Base-by-base conservation (phyloP, 1,140 invertebrate species). In the Piezodorus guildinii region DNA sequence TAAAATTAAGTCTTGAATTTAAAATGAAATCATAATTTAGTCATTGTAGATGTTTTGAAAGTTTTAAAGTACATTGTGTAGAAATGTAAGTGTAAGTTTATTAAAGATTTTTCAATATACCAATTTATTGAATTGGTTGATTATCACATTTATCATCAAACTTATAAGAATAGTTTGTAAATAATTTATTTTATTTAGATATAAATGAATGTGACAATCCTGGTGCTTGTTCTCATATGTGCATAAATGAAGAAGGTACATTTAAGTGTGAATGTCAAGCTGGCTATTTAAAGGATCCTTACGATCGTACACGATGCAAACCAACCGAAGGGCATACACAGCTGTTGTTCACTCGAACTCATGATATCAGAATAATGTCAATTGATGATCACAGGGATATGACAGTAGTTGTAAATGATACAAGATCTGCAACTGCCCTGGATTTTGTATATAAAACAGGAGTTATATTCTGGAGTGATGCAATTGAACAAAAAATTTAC, bases 391-490 rank as follows among this genome's bases (percentile, higher is more conserved):
- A 90, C 70, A 84, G 86, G 74, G 87, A 90, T 76, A 91, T 90
- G 83, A 92, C 90, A 3, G 83, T 83, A 3, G 89, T 92, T 65
- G 87, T 91, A 2, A 93, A 94, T 67, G 84, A 86, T 66, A 91
- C 90, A 0, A 88, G 90, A 71, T 89, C 85, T 64, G 87, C 91
- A 0, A 88, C 90, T 0, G 91, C 89, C 0, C 74, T 96, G 3
- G 93, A 95, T 73, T 92, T 91, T 71, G 89, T 94, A 3, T 93
- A 92, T 74, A 80, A 86, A 64, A 91, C 89, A 5, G 88, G 90
- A 60, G 91, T 90, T 83, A 88, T 97, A 60, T 95, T 94, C 71
- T 98, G 94, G 94, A 94, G 90, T 72, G 94, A 97, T 77, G 85
- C 91, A 30, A 83, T 83, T 15, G 86, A 90, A 69, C 89, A 92